Conservation (phyloP, 2,888 invertebrate species). For the Eilema depressum region DNA sequence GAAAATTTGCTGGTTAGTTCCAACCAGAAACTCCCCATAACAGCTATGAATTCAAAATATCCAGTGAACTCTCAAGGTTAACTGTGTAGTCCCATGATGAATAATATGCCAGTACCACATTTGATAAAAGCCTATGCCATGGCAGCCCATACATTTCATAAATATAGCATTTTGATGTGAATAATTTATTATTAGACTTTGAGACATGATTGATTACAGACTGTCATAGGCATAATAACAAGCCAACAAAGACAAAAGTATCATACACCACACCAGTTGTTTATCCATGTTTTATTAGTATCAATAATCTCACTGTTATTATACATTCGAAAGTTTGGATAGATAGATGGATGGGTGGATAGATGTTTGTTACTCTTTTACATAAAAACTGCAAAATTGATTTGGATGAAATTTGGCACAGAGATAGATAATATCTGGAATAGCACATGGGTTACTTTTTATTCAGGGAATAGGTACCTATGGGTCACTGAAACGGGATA, state of each 20-base stretch:
- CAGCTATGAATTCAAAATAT: not conserved
- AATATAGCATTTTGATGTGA: not conserved
- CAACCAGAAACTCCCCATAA: not conserved
- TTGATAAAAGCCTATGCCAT: not conserved
- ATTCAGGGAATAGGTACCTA: not conserved
- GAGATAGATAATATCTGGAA: not conserved
- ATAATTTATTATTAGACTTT: not conserved
- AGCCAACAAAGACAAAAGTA: not conserved
- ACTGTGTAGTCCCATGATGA: not conserved
- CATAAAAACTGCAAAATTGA: not conserved
- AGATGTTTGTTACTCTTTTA: too few relatives aligned
- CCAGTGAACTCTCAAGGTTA: not conserved
- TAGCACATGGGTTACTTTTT: not conserved
- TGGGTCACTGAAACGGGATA: not conserved
- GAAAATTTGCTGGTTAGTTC: not conserved
- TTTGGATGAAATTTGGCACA: not conserved
- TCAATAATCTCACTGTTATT: not conserved
- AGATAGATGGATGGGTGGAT: not conserved
- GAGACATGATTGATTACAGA: not conserved
- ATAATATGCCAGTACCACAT: not conserved
- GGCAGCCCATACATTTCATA: too few relatives aligned
- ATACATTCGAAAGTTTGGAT: not conserved
- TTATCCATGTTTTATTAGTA: not conserved
- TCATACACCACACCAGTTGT: not conserved
- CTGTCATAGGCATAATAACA: not conserved